Percentiles rank a stretch among this genome's conserved stretches.
These are phyloP conservation scores for Cricetomys ansorgei DNA, from an alignment of 2,113 vertebrate species.

Conservation along the genomic window DNA sequence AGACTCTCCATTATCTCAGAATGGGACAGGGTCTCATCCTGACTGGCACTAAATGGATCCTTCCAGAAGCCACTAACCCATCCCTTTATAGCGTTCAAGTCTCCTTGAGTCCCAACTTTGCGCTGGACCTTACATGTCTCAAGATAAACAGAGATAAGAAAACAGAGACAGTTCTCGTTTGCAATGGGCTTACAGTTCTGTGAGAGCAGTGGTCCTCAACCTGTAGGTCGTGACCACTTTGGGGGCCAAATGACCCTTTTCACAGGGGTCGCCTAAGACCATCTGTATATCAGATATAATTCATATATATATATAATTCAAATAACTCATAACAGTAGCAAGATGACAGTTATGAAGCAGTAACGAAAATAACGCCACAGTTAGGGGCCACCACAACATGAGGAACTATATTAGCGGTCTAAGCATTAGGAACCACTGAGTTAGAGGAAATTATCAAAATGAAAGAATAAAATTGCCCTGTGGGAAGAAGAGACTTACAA, in stretches of 20 bases:
- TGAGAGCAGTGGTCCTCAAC: no score
- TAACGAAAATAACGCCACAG: no score
- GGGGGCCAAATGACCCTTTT: no score
- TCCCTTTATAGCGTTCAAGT: neutral
- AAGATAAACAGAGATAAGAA: neutral
- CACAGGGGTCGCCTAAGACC: no score
- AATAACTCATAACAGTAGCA: no score
- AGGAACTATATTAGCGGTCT: no score
- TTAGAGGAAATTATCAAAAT: neutral
- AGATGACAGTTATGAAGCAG: no score
- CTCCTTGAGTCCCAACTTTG: neutral
- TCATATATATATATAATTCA: no score
- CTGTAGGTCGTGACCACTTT: no score
- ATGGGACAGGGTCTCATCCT: neutral
- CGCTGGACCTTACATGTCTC: neutral
- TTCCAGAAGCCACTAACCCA: neutral
- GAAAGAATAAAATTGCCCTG: neutral
- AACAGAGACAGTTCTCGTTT: neutral
- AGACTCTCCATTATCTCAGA: neutral
- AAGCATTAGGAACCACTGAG: no score
- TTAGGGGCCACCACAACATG: no score
- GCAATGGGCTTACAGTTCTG: neutral
- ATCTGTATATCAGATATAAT: no score
- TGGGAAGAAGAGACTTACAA: neutral
- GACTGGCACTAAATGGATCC: neutral